Conservation (phyloP, 2,797 vertebrate genomes). For the Hafferia zeledoni region DNA sequence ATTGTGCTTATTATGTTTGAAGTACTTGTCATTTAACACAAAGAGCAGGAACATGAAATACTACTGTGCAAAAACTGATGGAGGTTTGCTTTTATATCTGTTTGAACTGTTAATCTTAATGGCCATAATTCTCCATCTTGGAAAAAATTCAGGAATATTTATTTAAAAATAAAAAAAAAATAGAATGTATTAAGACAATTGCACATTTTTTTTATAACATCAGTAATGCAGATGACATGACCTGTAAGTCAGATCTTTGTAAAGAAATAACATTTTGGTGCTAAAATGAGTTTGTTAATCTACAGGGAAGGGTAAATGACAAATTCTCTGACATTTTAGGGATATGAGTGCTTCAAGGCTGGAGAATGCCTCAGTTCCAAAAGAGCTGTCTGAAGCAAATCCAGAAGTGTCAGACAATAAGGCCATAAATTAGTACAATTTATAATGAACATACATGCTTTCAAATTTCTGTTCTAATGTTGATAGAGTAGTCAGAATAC, state of each 20-base stretch:
- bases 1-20: neutral
- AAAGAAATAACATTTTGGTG: neutral
- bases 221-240: neutral
- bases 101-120: neutral
- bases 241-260: neutral
- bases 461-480: neutral
- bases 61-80: fast-evolving
- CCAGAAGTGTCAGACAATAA: neutral
- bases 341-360: neutral
- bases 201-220: neutral
- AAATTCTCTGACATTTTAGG: neutral
- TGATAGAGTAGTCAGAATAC: neutral
- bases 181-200: neutral
- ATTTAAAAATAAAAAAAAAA: neutral
- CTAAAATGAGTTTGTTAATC: neutral
- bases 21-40: neutral
- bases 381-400: neutral
- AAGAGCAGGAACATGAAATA: neutral
- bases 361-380: neutral
- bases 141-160: neutral
- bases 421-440: neutral
- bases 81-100: neutral
- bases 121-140: neutral
- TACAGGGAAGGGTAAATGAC: neutral
- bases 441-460: neutral